phyloP scores from a whole-genome alignment of 2,797 vertebrate genomes.

The Carapus acus region DNA sequence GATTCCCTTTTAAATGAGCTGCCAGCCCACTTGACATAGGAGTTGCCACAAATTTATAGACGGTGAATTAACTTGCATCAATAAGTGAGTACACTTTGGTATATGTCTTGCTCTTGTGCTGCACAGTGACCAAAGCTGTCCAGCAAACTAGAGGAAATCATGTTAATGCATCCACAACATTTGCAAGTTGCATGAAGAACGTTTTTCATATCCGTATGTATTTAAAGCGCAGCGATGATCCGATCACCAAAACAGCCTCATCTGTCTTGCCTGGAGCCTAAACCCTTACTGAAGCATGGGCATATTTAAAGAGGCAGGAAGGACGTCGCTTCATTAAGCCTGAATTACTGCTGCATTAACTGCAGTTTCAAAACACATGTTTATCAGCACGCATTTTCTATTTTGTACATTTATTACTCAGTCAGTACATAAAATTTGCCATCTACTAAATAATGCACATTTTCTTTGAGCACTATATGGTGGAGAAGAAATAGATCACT shows the following conservation, averaged over 20 bases:
- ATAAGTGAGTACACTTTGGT: neutral
- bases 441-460: no score
- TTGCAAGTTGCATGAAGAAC: neutral
- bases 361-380: constrained; percentile 7
- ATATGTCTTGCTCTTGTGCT: no score
- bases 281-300: constrained; percentile 43
- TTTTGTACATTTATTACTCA: constrained; percentile 1
- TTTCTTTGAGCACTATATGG: no score
- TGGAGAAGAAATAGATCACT: no score
- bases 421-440: no score
- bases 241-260: constrained; percentile 37
- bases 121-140: neutral
- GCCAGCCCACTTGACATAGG: constrained; percentile 13
- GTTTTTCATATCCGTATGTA: constrained; percentile 11
- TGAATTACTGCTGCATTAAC: constrained; percentile 23
- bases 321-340: constrained; percentile 36
- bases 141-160: neutral
- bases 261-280: constrained; percentile 44
- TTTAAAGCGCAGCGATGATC: constrained; percentile 29
- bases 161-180: no score
- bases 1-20: constrained; percentile 16
- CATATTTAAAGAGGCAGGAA: constrained; percentile 22
- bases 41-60: constrained; percentile 2
- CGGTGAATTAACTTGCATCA: neutral
- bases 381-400: constrained; percentile 1